Evolutionary conservation across 2,797 vertebrate species (phyloP), one percentile per base, ranked within the genome.

Genomic region (Morelia viridis): DNA sequence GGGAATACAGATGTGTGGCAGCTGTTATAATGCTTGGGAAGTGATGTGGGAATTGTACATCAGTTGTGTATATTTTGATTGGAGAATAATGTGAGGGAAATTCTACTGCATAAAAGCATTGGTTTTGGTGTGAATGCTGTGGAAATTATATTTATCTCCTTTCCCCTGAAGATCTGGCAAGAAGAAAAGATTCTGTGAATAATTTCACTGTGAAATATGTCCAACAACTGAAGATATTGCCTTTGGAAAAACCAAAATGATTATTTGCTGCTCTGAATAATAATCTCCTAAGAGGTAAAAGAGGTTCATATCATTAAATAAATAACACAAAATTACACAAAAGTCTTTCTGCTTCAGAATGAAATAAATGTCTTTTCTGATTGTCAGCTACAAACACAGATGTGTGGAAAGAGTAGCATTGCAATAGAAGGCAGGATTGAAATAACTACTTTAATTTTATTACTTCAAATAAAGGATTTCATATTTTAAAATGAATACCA

Each of bases 21-120:
- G 15, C 62, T 80, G 0, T 62, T 58, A 31, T 53, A 88, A 28
- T 92, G 3, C 85, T 13, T 62, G 58, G 61, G 28, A 56, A 7
- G 35, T 83, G 68, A 60, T 1, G 0, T 41, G 57, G 68, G 1
- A 89, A 26, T 28, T 58, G 84, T 65, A 85, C 92, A 91, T 2
- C 1, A 90, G 84, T 68, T 89, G 60, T 31, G 85, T 53, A 68
- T 7, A n/a, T 0, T 35, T 0, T 0, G 76, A 88, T 83, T 87
- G 50, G 57, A 91, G 91, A 93, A 93, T 88, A 85, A 90, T 93
- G 26, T 76, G 50, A 64, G n/a, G 28, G 68, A 90, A 92, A 83
- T 56, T 60, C 50, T 93, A 53, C 31, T 50, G 12, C 58, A 87
- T 89, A 87, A 64, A 31, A 64, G 15, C 15, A 56, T 57, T 90